Evolutionary conservation across 23 tunicate species (phyloP).

Genomic region (Trididemnum nubilum): DNA sequence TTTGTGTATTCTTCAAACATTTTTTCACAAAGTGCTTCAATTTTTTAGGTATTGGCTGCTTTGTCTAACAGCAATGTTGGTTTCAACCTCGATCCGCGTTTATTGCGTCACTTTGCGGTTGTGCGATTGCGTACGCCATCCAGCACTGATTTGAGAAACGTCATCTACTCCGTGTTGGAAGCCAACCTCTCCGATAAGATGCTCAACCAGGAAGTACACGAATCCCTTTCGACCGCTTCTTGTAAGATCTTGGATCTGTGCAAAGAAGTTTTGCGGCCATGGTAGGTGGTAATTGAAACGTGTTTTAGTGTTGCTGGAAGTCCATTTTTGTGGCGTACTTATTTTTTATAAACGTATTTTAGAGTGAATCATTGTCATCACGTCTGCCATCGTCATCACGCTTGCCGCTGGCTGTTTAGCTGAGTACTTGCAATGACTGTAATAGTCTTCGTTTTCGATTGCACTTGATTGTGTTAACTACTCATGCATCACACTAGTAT

Average conservation of each 20-base stretch:
- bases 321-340: no score
- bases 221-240: conserved; percentile 55
- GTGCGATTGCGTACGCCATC: conserved; percentile 73
- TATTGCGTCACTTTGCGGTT: conserved; percentile 91
- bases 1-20: no score
- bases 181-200: conserved; percentile 78
- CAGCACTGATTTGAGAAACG: conserved; percentile 52
- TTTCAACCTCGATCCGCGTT: conserved; percentile 72
- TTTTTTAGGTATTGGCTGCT: conserved; percentile 77
- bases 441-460: no score
- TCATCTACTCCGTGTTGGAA: conserved; percentile 79
- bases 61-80: conserved; percentile 43
- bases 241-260: conserved; percentile 63
- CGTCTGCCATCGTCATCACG: no score
- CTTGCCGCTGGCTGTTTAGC: no score
- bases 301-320: no score
- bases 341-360: no score
- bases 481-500: no score
- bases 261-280: conserved; percentile 67
- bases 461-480: no score
- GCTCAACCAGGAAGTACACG: conserved; percentile 76
- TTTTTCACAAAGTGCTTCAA: no score
- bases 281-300: conserved; percentile 37
- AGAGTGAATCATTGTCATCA: no score
- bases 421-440: no score